These are phyloP conservation scores for Nebria ingens DNA, from an alignment of 1,140 invertebrate genomes.

Conservation along the genomic window DNA sequence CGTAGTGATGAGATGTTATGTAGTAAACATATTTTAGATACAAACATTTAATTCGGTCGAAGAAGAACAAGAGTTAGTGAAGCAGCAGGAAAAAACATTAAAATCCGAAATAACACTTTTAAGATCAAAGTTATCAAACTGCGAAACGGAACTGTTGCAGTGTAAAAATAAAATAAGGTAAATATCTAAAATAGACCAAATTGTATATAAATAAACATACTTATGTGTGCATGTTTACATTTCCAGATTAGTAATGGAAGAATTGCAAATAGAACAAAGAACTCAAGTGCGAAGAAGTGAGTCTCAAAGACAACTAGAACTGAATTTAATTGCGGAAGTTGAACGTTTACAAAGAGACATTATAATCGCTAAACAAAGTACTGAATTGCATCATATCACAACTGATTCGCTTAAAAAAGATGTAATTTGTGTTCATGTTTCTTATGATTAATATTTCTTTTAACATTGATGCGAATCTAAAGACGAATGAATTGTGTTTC, in stretches of 20 bases:
- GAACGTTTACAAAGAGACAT: slow-evolving; percentile 71
- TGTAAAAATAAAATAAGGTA: slow-evolving; percentile 82
- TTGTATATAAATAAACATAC: background rate
- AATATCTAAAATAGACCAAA: too few relatives aligned
- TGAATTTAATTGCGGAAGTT: slow-evolving; percentile 65
- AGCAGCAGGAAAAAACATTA: slow-evolving; percentile 75
- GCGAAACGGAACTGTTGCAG: slow-evolving; percentile 76
- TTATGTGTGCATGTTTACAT: background rate
- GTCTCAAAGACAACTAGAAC: slow-evolving; percentile 55
- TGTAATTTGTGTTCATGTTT: slow-evolving; percentile 32
- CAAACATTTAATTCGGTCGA: slow-evolving; percentile 69
- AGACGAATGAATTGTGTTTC: too few relatives aligned
- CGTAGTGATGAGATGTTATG: too few relatives aligned
- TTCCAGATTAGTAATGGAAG: slow-evolving; percentile 48
- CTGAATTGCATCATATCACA: slow-evolving; percentile 67
- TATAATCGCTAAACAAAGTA: slow-evolving; percentile 68
- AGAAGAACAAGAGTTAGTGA: slow-evolving; percentile 79
- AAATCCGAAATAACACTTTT: slow-evolving; percentile 75
- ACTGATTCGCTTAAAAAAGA: slow-evolving; percentile 71
- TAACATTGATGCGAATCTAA: too few relatives aligned
- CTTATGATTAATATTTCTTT: too few relatives aligned
- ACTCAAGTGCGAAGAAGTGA: slow-evolving; percentile 33
- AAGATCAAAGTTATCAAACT: slow-evolving; percentile 73
- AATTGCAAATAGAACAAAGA: slow-evolving; percentile 46
- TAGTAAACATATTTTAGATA: slow-evolving; percentile 42